phyloP scores from a whole-genome alignment of 1,140 invertebrate genomes.

The Euwallacea similis region DNA sequence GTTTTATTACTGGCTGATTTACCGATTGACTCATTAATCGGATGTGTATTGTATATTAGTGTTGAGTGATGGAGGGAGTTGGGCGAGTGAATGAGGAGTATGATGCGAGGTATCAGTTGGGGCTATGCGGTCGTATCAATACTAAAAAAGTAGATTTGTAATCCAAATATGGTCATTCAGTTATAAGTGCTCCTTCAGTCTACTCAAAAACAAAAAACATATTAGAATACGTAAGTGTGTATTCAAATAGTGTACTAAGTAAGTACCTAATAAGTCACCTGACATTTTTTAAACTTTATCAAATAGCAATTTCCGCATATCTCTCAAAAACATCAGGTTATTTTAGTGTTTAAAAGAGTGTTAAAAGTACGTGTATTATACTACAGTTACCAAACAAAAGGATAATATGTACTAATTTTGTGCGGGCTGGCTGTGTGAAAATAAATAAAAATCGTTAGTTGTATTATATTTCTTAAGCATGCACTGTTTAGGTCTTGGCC shows the following conservation, averaged over 20 bases:
- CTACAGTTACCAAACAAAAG: constrained; percentile 28
- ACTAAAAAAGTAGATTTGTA: background rate
- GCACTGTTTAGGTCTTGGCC: constrained; percentile 31
- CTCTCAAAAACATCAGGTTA: too few species aligned
- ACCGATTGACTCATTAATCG: too few species aligned
- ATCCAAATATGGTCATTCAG: background rate
- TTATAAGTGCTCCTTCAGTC: background rate
- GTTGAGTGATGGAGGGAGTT: too few species aligned
- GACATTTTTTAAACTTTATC: too few species aligned
- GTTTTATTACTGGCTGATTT: too few species aligned
- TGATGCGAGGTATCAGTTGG: background rate
- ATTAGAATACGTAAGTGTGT: background rate
- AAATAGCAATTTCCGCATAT: too few species aligned
- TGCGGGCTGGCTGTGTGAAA: constrained; percentile 48
- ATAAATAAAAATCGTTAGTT: constrained; percentile 29
- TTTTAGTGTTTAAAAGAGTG: background rate
- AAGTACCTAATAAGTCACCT: too few species aligned
- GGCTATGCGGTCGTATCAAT: background rate
- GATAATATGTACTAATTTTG: constrained; percentile 34
- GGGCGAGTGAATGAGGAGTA: too few species aligned
- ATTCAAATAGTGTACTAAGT: too few species aligned
- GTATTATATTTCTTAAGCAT: constrained; percentile 19
- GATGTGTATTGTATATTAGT: too few species aligned
- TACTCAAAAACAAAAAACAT: background rate
- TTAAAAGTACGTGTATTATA: background rate